These are phyloP conservation scores for Peromyscus nudipes DNA, from an alignment of 2,797 vertebrate species.

Conservation along the genomic window DNA sequence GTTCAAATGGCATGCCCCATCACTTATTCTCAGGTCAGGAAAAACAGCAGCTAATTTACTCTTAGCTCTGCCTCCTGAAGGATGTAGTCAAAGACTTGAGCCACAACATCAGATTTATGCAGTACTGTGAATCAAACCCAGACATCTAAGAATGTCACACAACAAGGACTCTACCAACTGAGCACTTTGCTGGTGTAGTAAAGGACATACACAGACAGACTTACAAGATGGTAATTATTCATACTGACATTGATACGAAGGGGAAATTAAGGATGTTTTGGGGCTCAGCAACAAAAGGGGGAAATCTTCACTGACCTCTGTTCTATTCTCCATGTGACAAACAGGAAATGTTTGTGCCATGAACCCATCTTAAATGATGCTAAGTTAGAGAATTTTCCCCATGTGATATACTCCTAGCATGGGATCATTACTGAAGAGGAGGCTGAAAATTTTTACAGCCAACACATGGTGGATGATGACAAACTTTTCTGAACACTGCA, in stretches of 20 bases:
- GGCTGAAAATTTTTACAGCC: background rate
- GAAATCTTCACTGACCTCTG: background rate
- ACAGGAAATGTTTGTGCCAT: background rate
- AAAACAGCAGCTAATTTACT: background rate
- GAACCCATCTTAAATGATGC: background rate
- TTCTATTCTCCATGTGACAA: background rate
- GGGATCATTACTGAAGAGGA: background rate
- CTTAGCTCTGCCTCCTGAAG: background rate
- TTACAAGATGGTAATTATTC: background rate
- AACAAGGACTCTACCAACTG: no score
- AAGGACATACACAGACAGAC: no score
- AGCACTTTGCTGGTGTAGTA: background rate
- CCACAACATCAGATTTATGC: no score
- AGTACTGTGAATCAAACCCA: no score
- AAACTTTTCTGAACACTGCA: background rate
- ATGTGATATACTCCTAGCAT: background rate
- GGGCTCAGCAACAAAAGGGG: background rate
- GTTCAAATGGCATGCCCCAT: no score
- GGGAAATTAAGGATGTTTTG: background rate
- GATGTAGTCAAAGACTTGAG: background rate
- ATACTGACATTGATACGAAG: background rate
- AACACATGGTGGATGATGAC: background rate
- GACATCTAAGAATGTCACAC: no score
- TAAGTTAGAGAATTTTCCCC: background rate
- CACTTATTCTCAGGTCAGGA: no score